These are phyloP conservation scores for Ceratina japonica DNA, from an alignment of 1,140 invertebrate genomes.

Conservation along the genomic window DNA sequence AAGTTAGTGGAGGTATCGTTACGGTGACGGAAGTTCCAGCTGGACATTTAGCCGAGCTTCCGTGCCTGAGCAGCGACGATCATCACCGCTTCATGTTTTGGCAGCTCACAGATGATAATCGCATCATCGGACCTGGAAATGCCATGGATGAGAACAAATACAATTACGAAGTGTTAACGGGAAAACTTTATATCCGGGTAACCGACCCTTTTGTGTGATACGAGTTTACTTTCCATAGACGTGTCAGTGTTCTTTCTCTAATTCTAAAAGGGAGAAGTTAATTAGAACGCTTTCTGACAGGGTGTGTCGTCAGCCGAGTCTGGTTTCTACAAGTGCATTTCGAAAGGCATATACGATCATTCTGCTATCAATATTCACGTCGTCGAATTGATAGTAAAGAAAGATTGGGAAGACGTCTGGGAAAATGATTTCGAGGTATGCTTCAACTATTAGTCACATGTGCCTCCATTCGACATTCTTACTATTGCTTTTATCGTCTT, in stretches of 20 bases:
- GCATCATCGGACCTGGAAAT: conserved; percentile 83
- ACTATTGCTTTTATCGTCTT: neutral
- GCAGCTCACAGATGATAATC: conserved; percentile 81
- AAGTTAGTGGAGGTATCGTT: conserved; percentile 46
- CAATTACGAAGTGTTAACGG: conserved; percentile 85
- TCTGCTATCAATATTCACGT: conserved; percentile 79
- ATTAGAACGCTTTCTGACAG: conserved; percentile 73
- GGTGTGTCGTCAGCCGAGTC: conserved; percentile 81
- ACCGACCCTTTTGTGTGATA: conserved; percentile 41
- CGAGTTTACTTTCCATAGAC: no score
- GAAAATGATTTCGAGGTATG: conserved; percentile 79
- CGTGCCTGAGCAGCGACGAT: conserved; percentile 84
- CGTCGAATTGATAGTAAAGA: conserved; percentile 82
- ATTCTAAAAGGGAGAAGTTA: neutral
- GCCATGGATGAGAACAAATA: conserved; percentile 82
- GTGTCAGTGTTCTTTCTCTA: no score
- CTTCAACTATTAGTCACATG: no score
- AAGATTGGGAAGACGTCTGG: conserved; percentile 73
- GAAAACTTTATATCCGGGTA: conserved; percentile 83
- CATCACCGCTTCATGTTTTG: conserved; percentile 85
- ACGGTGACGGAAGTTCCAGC: conserved; percentile 80
- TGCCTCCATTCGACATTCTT: neutral
- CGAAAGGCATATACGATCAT: conserved; percentile 80
- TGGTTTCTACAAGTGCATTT: conserved; percentile 83
- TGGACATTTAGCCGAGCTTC: conserved; percentile 81